phyloP scores from a whole-genome alignment of 1,140 invertebrate genomes.

The Tribolium madens region DNA sequence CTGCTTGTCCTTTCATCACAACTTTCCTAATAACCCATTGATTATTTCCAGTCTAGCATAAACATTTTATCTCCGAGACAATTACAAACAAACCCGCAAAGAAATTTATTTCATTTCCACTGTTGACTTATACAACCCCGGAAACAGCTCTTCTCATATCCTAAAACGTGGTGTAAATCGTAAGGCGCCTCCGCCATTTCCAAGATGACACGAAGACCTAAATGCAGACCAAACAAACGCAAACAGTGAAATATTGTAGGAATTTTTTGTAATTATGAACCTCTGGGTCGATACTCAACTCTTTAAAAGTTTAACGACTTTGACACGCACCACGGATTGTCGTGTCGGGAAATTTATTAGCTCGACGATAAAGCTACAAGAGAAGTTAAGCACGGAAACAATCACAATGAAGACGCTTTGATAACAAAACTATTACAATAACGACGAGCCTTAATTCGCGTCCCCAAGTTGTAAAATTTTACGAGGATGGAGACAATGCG shows the following conservation, averaged over 20 bases:
- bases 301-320: constrained; percentile 22
- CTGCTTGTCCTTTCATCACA: too few species aligned
- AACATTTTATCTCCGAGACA: too few species aligned
- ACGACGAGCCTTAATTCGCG: background rate
- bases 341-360: constrained; percentile 24
- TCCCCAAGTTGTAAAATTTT: background rate
- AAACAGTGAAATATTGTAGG: constrained; percentile 27
- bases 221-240: background rate
- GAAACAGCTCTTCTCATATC: background rate
- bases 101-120: background rate
- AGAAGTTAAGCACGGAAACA: constrained; percentile 9
- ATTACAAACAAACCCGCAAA: too few species aligned
- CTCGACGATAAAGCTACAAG: constrained; percentile 7
- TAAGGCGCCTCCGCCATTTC: constrained; percentile 23
- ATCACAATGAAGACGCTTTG: constrained; percentile 14
- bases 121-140: background rate
- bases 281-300: constrained; percentile 4
- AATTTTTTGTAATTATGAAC: background rate
- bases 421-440: constrained; percentile 36
- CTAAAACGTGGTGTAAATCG: constrained; percentile 7
- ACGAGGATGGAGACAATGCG: background rate
- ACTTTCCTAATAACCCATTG: too few species aligned
- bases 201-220: background rate
- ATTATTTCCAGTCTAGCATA: too few species aligned
- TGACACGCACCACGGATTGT: constrained; percentile 27